phyloP scores from a whole-genome alignment of 2,113 vertebrate species.

The Aphelocoma coerulescens region DNA sequence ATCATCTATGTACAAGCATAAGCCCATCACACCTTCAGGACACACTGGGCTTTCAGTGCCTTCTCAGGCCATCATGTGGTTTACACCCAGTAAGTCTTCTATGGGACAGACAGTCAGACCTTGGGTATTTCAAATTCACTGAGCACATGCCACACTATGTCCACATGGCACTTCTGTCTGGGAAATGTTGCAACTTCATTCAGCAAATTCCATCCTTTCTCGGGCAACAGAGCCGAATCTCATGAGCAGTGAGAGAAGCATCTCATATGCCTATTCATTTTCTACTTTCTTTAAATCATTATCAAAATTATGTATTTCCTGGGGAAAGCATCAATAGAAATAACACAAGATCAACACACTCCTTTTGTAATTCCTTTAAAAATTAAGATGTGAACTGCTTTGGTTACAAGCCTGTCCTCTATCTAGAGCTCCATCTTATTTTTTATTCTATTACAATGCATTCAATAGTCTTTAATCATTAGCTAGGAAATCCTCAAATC shows the following conservation, averaged over 20 bases:
- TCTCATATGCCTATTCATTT: background rate
- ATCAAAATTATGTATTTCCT: background rate
- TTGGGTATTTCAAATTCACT: background rate
- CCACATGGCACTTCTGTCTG: background rate
- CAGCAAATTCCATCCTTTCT: background rate
- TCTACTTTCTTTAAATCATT: background rate
- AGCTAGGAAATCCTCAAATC: background rate
- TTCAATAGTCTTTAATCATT: background rate
- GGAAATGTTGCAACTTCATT: background rate
- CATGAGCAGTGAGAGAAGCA: background rate
- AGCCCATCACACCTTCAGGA: fast-evolving
- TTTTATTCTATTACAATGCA: background rate
- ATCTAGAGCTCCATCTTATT: background rate
- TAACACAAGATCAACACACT: background rate
- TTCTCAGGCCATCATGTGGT: background rate
- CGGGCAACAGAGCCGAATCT: background rate
- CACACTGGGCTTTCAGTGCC: fast-evolving
- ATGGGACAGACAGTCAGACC: background rate
- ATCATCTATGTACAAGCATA: background rate
- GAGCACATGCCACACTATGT: background rate
- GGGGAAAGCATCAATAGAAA: background rate
- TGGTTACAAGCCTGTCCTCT: background rate
- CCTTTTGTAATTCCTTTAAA: background rate
- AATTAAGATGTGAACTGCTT: background rate
- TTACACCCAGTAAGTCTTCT: background rate